phyloP scores from a whole-genome alignment of 2,888 invertebrate species.

The Drosophila quinaria region DNA sequence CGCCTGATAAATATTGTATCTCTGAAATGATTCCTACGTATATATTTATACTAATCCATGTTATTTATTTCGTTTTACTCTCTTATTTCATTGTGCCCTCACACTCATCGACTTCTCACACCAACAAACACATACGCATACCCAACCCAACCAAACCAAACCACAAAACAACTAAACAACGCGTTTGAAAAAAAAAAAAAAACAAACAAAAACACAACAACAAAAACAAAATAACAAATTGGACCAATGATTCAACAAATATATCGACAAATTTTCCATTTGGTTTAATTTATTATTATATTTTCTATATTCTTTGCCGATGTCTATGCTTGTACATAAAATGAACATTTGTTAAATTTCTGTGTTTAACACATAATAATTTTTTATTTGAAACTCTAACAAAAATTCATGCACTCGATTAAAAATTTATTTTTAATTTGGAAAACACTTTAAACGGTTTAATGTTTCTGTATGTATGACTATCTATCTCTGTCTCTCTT shows the following conservation, averaged over 20 bases:
- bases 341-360: conserved; percentile 30
- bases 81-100: conserved; percentile 75
- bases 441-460: conserved; percentile 44
- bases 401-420: conserved; percentile 36
- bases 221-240: conserved; percentile 36
- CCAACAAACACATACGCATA: conserved; percentile 15
- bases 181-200: conserved; percentile 68
- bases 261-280: conserved; percentile 24
- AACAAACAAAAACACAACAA: conserved; percentile 21
- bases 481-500: conserved; percentile 72
- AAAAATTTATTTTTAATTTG: conserved; percentile 23
- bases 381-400: conserved; percentile 2
- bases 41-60: conserved; percentile 76
- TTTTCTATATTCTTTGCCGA: conserved; percentile 14
- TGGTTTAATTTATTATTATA: not conserved
- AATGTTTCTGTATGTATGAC: conserved; percentile 72
- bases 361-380: conserved; percentile 19
- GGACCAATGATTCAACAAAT: conserved; percentile 38
- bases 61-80: conserved; percentile 74
- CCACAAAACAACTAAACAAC: conserved; percentile 52
- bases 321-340: conserved; percentile 43
- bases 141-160: conserved; percentile 22
- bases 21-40: conserved; percentile 47
- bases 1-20: conserved; percentile 35
- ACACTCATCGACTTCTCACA: conserved; percentile 38